Evolutionary conservation across 2,113 vertebrate species (phyloP), one percentile per base, ranked within the genome.

Genomic region (Xiphophorus couchianus): DNA sequence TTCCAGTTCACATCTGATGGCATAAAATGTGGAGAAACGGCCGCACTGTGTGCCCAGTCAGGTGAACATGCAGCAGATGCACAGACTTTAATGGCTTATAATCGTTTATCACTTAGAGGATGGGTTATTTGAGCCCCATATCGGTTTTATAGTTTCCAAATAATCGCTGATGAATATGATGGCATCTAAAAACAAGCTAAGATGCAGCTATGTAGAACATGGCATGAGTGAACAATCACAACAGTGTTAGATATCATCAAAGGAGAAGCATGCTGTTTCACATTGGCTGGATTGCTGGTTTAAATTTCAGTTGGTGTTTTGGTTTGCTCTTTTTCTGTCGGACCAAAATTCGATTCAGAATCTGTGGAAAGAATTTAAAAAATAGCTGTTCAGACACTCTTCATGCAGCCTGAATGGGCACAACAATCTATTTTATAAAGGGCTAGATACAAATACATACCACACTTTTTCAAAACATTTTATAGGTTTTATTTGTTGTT

Each of bases 101-200:
- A 58, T 72, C 15, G 64, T 31, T 44, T 25, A 39, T 22, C 65
- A 48, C n/a, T 30, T 42, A 28, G 28, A 71, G 11, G 42, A 63
- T 3, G 6, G 0, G 0, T 42, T 33, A 65, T 67, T 64, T 54
- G 10, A 29, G 11, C 35, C 42, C 61, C 1, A 14, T 37, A 37
- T 70, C 5, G 68, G 62, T 25, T 66, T 61, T 28, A 73, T 58
- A 14, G 13, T 37, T 58, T 68, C 29, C 37, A 73, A 61, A 67
- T 66, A 4, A 66, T 51, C n/a, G 28, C n/a, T 25, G 17, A 33
- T 13, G 42, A 28, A 54, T 4, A 10, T 73, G 33, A 66, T 77
- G 2, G 25, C 8, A n/a, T 58, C 7, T 58, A 3, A 58, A 25
- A 58, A n/a, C 51, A n/a, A 58, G 51, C 1, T 19, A 48, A 17